Percentiles rank a stretch among this genome's conserved stretches.
Evolutionary conservation across 2,888 invertebrate species (phyloP).

Genomic region (Syrista parreyssii): DNA sequence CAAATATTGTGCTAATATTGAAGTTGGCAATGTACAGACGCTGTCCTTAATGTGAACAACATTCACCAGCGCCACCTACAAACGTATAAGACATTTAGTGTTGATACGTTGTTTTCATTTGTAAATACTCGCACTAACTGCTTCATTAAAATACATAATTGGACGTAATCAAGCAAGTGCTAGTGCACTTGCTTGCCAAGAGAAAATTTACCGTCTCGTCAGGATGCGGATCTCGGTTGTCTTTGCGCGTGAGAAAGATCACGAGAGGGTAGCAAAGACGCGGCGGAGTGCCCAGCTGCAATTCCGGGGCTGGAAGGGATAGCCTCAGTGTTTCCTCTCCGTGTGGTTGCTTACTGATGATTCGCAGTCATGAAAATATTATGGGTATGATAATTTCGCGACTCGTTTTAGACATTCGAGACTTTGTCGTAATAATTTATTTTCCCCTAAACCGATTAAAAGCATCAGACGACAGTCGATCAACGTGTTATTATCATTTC

Average conservation of each 20-base stretch:
- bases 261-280: constrained; percentile 82
- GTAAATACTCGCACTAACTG: no score
- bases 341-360: constrained; percentile 73
- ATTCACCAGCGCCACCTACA: constrained; percentile 83
- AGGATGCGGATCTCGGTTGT: constrained; percentile 75
- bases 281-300: constrained; percentile 79
- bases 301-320: constrained; percentile 71
- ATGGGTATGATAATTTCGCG: neutral
- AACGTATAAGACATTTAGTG: neutral
- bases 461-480: no score
- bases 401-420: no score
- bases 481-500: no score
- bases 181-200: neutral
- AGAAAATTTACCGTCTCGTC: constrained; percentile 76
- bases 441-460: no score
- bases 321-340: constrained; percentile 75
- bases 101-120: neutral
- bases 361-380: constrained; percentile 51
- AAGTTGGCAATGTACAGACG: constrained; percentile 82
- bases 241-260: constrained; percentile 77
- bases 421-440: no score
- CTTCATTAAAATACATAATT: neutral
- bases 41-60: constrained; percentile 87
- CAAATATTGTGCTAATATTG: constrained; percentile 85
- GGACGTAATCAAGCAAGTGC: no score